phyloP scores from a whole-genome alignment of 2,113 vertebrate genomes.

The Aythya baeri region DNA sequence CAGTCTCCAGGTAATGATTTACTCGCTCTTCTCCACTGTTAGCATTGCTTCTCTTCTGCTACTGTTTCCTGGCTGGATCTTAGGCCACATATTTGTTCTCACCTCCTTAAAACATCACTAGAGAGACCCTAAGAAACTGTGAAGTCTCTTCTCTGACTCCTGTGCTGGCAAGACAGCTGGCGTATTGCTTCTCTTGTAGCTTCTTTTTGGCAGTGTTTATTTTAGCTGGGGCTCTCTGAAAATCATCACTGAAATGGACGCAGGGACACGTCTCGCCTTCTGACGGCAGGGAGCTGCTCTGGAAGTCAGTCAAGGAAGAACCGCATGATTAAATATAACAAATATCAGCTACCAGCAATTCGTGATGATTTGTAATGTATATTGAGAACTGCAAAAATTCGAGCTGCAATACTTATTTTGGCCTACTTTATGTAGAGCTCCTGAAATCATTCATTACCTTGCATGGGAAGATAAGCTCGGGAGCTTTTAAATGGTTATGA shows the following conservation, averaged over 20 bases:
- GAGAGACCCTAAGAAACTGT: not conserved
- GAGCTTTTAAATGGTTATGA: slow-evolving; percentile 53
- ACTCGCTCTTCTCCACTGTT: not conserved
- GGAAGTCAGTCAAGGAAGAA: not conserved
- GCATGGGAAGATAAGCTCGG: slow-evolving; percentile 59
- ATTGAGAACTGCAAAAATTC: not conserved
- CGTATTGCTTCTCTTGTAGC: not conserved
- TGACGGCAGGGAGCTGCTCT: not conserved
- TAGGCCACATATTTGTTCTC: not conserved
- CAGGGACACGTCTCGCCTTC: not conserved
- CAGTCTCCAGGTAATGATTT: not conserved
- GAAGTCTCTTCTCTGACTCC: not conserved
- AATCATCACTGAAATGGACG: not conserved
- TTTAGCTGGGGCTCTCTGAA: not conserved
- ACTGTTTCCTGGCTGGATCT: not conserved
- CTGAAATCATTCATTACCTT: slow-evolving; percentile 55
- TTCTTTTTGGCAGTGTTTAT: not conserved
- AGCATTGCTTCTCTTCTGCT: not conserved
- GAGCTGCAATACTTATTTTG: not conserved
- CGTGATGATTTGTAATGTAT: not conserved
- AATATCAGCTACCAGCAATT: not conserved
- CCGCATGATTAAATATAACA: not conserved
- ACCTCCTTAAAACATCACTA: not conserved
- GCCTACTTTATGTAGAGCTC: slow-evolving; percentile 10
- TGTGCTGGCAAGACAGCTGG: not conserved